These are phyloP conservation scores for Napeogenes sylphis DNA, from an alignment of 2,888 invertebrate species.

Conservation along the genomic window DNA sequence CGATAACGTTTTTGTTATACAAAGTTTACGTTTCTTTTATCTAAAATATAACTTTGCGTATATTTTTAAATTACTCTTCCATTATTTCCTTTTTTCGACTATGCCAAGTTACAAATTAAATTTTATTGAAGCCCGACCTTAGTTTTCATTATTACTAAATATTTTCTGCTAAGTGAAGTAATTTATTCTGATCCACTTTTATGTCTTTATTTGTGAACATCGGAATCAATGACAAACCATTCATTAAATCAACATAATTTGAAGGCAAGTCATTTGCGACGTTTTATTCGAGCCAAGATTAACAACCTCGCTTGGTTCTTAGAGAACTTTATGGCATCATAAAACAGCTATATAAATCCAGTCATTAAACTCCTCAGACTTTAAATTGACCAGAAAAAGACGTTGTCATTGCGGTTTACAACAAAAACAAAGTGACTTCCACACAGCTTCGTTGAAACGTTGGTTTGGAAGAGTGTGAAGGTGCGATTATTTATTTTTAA, in stretches of 20 bases:
- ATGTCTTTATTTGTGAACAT: slow-evolving; percentile 8
- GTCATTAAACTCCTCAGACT: slow-evolving; percentile 57
- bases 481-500: too few species aligned
- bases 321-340: slow-evolving; percentile 66
- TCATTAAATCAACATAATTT: slow-evolving; percentile 29
- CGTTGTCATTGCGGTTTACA: slow-evolving; percentile 36
- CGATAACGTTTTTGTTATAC: neutral
- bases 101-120: too few species aligned
- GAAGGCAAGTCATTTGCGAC: slow-evolving; percentile 30
- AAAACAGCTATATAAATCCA: slow-evolving; percentile 66
- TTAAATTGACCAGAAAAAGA: slow-evolving; percentile 71
- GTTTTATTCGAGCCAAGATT: slow-evolving; percentile 63
- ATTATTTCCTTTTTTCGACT: too few species aligned
- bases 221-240: slow-evolving; percentile 12
- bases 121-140: too few species aligned
- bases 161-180: neutral
- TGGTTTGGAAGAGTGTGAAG: neutral
- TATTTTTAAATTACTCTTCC: too few species aligned
- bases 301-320: slow-evolving; percentile 62
- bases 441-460: neutral
- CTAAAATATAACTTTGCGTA: too few species aligned
- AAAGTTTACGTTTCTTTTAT: neutral
- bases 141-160: too few species aligned
- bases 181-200: neutral
- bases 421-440: slow-evolving; percentile 12